A percentile compares a stretch with the other conserved stretches of the same genome.
phyloP scores from a whole-genome alignment of 2,888 invertebrate species.

The Meta bourneti region DNA sequence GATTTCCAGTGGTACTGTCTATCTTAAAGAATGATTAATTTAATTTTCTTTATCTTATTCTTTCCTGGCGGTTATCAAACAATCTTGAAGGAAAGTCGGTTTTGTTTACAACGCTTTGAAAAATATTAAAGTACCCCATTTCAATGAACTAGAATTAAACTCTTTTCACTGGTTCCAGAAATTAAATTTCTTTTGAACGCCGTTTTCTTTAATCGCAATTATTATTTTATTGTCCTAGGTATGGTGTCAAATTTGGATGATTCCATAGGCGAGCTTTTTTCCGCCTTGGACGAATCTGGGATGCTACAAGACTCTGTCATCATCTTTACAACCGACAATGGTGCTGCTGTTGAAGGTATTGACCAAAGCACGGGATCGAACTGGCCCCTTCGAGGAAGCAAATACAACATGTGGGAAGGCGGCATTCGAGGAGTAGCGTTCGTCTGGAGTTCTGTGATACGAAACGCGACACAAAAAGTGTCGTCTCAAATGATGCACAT shows the following conservation, averaged over 20 bases:
- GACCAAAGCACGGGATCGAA: slow-evolving; percentile 83
- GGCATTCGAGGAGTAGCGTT: slow-evolving; percentile 91
- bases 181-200: no score
- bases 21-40: no score
- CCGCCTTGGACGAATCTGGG: slow-evolving; percentile 85
- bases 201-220: no score
- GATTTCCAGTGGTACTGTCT: no score
- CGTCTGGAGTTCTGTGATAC: slow-evolving; percentile 87
- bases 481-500: slow-evolving; percentile 81
- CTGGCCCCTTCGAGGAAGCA: slow-evolving; percentile 82
- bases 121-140: no score
- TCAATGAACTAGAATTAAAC: no score
- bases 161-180: no score
- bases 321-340: slow-evolving; percentile 93
- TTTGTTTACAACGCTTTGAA: no score
- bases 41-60: no score
- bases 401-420: slow-evolving; percentile 92
- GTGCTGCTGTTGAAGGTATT: slow-evolving; percentile 86
- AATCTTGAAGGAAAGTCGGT: no score
- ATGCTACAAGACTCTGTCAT: slow-evolving; percentile 91
- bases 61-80: no score
- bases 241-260: slow-evolving; percentile 92
- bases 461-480: slow-evolving; percentile 81
- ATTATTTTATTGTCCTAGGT: slow-evolving; percentile 82
- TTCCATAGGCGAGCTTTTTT: slow-evolving; percentile 89